Evolutionary conservation across 23 tunicate genomes (phyloP).

Genomic region (Aplidium turbinatum): DNA sequence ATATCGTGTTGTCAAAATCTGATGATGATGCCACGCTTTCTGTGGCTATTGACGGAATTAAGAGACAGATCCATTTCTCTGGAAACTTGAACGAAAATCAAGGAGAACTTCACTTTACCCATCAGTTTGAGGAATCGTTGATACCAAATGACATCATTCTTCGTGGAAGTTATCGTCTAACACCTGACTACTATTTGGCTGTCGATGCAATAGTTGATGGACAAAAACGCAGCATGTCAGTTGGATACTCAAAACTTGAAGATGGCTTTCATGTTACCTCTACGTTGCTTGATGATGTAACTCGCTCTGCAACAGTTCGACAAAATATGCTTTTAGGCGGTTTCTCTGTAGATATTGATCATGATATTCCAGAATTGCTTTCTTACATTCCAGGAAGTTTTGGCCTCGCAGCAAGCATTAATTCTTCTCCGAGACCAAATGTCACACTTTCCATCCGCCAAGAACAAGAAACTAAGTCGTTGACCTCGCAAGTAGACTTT

Average conservation of each 20-base stretch:
- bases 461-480: constrained; percentile 6
- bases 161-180: constrained; percentile 25
- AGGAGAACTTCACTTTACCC: constrained; percentile 20
- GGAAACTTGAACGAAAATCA: constrained; percentile 18
- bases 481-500: constrained; percentile 38
- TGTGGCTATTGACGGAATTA: constrained; percentile 30
- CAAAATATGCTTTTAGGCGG: constrained; percentile 36
- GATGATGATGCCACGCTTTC: constrained; percentile 7
- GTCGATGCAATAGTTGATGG: constrained; percentile 42
- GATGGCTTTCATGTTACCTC: constrained; percentile 54
- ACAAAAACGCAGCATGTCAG: constrained; percentile 20
- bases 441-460: constrained; percentile 38
- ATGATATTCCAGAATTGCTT: constrained; percentile 39
- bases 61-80: constrained; percentile 18
- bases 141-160: constrained; percentile 17
- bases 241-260: constrained; percentile 30
- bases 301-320: constrained; percentile 39
- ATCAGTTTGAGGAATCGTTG: constrained; percentile 22
- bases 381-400: constrained; percentile 31
- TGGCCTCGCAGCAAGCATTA: constrained; percentile 38
- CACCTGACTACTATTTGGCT: constrained; percentile 44
- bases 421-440: constrained; percentile 31
- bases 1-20: constrained; percentile 1
- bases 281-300: constrained; percentile 40
- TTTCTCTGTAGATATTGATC: constrained; percentile 44